Base-by-base conservation (phyloP, 2,113 vertebrate genomes). In the Megaceryle maxima region DNA sequence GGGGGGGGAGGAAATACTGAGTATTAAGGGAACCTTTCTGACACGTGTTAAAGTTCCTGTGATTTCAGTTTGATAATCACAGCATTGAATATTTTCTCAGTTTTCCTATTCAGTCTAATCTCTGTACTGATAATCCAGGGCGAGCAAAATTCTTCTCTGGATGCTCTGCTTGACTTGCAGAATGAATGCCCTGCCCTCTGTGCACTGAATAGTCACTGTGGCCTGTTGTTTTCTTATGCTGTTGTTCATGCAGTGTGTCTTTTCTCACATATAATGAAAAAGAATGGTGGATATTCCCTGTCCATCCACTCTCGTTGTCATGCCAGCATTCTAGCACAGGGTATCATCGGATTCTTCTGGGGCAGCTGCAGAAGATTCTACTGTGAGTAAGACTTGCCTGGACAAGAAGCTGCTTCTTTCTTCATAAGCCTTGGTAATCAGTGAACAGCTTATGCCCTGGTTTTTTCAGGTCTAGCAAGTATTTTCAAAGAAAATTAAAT, bases 11-110 rank as follows among this genome's bases (percentile, higher is more conserved):
- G 3, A 25, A 72, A 35, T 56, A 53, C 15, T 29, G 48, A 87
- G 57, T 92, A 89, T 89, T 44, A 82, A 92, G 48, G 44, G 41
- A 89, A 76, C 37, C 24, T 92, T 95, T 85, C 53, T 95, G 74
- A 83, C 13, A 55, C 2, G 8, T 29, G 29, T 57, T 81, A 67
- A 72, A 88, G 15, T 75, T 91, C 29, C 16, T 55, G 31, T 62
- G 26, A 56, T 64, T 67, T 63, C 31, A 74, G 22, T 62, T 75
- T 39, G 82, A 55, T 66, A 92, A 78, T 37, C 20, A 46, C 7
- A 81, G 35, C 19, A 56, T 13, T 51, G 41, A 75, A 11, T 72
- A 25, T 50, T 91, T 85, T 80, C 18, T 77, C 4, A 1, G 2
- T 35, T 85, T 91, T 84, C n/a, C 33, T 78, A 3, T 63, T 88